Evolutionary conservation across 2,797 vertebrate genomes (phyloP).

Genomic region (Rhincodon typus): DNA sequence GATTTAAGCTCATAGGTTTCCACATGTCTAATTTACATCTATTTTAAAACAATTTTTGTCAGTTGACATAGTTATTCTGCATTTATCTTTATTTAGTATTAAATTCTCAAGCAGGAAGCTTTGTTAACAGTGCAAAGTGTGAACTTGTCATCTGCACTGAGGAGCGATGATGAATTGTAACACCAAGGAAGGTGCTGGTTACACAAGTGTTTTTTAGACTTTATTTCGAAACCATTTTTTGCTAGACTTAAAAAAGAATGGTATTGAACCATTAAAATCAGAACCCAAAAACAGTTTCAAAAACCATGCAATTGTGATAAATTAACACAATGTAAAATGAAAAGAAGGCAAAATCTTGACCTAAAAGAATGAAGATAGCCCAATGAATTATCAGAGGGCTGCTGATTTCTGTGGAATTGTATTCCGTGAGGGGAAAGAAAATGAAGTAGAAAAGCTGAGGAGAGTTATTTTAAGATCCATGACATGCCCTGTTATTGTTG

Average conservation of each 20-base stretch:
- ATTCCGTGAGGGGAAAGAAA: not conserved
- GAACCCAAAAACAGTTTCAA: not conserved
- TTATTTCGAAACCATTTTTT: not conserved
- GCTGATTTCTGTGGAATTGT: not conserved
- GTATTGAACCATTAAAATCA: not conserved
- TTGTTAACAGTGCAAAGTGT: not conserved
- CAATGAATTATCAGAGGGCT: not conserved
- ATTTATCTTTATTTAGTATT: slow-evolving; percentile 8
- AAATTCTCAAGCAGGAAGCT: slow-evolving; percentile 18
- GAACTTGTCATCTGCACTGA: not conserved
- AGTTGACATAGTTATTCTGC: not conserved
- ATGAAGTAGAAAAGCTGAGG: not conserved
- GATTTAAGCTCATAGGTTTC: not conserved
- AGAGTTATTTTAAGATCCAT: not conserved
- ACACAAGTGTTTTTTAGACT: not conserved
- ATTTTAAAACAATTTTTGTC: not conserved
- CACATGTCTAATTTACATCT: not conserved
- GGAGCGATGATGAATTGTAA: slow-evolving; percentile 13
- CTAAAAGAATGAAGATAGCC: not conserved
- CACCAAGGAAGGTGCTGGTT: not conserved
- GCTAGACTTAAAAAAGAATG: not conserved
- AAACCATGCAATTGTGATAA: not conserved
- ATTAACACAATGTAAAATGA: not conserved
- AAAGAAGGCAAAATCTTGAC: not conserved
- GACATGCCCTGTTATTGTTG: not conserved